Percentiles rank a stretch among this genome's conserved stretches.
Conservation (phyloP, 2,888 invertebrate genomes). For the Cosmopolites sordidus region DNA sequence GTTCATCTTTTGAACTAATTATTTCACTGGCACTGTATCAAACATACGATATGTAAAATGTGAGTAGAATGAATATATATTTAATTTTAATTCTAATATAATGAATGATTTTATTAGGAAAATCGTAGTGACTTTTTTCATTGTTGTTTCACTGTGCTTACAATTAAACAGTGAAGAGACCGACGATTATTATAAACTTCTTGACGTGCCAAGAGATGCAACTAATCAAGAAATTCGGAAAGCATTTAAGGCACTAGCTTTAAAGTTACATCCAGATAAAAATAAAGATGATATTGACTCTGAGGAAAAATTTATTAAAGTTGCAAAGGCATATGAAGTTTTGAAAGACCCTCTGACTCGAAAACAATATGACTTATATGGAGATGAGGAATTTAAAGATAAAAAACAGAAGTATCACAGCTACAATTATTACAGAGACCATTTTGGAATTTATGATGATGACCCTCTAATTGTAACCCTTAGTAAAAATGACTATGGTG, state of each 20-base stretch:
- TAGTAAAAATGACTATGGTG: conserved; percentile 70
- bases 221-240: conserved; percentile 64
- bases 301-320: conserved; percentile 71
- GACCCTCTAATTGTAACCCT: conserved; percentile 77
- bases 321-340: conserved; percentile 82
- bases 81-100: too few relatives aligned
- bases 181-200: conserved; percentile 41
- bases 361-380: conserved; percentile 74
- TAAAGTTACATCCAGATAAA: conserved; percentile 71
- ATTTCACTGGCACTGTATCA: too few relatives aligned
- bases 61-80: too few relatives aligned
- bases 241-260: conserved; percentile 69
- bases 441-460: conserved; percentile 83
- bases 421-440: conserved; percentile 74
- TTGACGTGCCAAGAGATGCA: conserved; percentile 59
- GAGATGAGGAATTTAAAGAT: conserved; percentile 58
- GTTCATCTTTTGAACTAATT: too few relatives aligned
- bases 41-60: too few relatives aligned
- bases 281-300: conserved; percentile 67
- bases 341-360: conserved; percentile 76
- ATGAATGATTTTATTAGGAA: too few relatives aligned
- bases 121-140: too few relatives aligned
- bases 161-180: too few relatives aligned
- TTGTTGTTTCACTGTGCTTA: too few relatives aligned
- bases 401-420: conserved; percentile 66